A percentile compares a stretch with the other conserved stretches of the same genome.
Evolutionary conservation across 2,888 invertebrate species (phyloP).

Genomic region (Yponomeuta evonymella): DNA sequence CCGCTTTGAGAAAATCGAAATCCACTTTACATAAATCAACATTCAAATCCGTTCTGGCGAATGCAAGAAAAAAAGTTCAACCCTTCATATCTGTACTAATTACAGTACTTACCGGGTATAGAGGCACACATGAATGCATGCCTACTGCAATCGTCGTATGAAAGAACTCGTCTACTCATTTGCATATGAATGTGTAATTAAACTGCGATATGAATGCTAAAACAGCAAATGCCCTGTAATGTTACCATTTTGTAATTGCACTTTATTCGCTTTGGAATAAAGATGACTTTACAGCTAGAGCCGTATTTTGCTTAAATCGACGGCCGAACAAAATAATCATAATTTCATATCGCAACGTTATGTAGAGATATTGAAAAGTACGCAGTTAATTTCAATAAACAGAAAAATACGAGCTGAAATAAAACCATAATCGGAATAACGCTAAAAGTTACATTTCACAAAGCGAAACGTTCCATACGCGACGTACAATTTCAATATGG

Average conservation of each 20-base stretch:
- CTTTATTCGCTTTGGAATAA: too few relatives aligned
- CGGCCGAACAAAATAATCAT: too few relatives aligned
- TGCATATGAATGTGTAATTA: slow-evolving; percentile 75
- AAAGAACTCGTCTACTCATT: slow-evolving; percentile 58
- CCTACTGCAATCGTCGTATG: slow-evolving; percentile 38
- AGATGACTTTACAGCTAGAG: too few relatives aligned
- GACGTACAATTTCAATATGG: slow-evolving; percentile 54
- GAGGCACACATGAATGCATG: slow-evolving; percentile 65
- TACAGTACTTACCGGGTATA: slow-evolving; percentile 58
- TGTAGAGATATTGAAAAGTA: too few relatives aligned
- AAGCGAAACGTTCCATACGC: neutral
- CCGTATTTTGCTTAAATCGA: too few relatives aligned
- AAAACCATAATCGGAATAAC: neutral
- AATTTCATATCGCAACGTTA: too few relatives aligned
- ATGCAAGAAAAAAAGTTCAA: slow-evolving; percentile 42
- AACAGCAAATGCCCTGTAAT: slow-evolving; percentile 43
- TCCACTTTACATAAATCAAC: slow-evolving; percentile 29
- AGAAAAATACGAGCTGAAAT: neutral
- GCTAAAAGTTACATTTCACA: neutral
- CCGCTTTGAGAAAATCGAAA: slow-evolving; percentile 14
- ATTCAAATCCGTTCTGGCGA: slow-evolving; percentile 33
- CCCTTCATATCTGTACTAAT: slow-evolving; percentile 61
- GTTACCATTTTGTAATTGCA: slow-evolving; percentile 12
- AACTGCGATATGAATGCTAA: slow-evolving; percentile 62
- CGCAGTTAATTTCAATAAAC: slow-evolving; percentile 1